Conservation (phyloP, 2,113 vertebrate genomes). For the Chauna torquata region DNA sequence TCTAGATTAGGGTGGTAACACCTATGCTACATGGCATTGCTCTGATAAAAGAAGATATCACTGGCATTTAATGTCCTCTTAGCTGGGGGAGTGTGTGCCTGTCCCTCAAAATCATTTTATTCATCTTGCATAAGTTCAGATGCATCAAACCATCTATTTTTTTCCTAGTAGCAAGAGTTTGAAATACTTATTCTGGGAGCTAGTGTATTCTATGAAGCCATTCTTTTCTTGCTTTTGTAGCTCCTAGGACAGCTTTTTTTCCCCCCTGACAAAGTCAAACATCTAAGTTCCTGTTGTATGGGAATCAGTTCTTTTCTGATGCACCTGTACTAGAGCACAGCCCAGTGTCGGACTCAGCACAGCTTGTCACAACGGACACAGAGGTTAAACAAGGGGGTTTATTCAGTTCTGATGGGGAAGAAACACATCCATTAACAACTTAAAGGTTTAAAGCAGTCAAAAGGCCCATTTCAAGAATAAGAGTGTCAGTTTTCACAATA, state of each 20-base stretch:
- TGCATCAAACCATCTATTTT: not conserved
- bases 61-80: not conserved
- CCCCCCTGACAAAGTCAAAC: constrained; percentile 54
- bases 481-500: constrained; percentile 58
- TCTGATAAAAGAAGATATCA: not conserved
- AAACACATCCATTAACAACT: constrained; percentile 58
- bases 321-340: not conserved
- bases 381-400: constrained; percentile 70
- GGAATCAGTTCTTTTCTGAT: constrained; percentile 41
- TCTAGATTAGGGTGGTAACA: not conserved
- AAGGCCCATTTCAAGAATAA: constrained; percentile 67
- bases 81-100: not conserved
- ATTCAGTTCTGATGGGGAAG: constrained; percentile 60
- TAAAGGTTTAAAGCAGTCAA: constrained; percentile 56
- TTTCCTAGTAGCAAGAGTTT: constrained; percentile 9
- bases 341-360: not conserved
- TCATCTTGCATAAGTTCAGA: not conserved
- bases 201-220: constrained; percentile 23
- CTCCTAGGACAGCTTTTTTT: constrained; percentile 52
- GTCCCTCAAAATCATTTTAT: not conserved
- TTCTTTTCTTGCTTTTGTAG: constrained; percentile 64
- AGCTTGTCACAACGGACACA: constrained; percentile 15
- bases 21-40: not conserved
- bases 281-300: constrained; percentile 48
- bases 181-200: constrained; percentile 11